Evolutionary conservation across 2,797 vertebrate species (phyloP), one percentile per base, ranked within the genome.

Genomic region (Aplochiton taeniatus): DNA sequence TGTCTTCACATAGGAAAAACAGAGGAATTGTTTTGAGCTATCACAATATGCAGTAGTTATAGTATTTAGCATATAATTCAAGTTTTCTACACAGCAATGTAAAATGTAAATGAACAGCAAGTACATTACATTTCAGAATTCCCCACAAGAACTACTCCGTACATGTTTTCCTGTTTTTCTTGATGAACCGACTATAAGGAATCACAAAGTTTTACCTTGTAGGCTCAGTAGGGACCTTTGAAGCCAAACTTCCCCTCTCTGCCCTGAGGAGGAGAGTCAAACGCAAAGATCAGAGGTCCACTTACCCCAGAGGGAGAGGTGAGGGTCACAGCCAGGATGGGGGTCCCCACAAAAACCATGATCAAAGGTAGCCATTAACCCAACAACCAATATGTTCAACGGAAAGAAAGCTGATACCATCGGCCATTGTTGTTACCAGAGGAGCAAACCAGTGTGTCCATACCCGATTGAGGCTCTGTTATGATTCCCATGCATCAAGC

Each of bases 241-340:
- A 80, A 81, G 87, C 88, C 88, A 88, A 83, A 81, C 54, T 79
- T 88, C 83, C 74, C 86, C 81, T 88, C 81, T 90, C 74, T 87
- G 87, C 84, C 89, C 88, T 89, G 81, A 83, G 86, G 85, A 92
- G 85, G 79, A 86, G 84, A 93, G 87, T 90, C 81, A 88, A 87
- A 91, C 71, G 85, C 74, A 85, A 87, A 88, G 76, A 87, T 90
- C 83, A 86, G 87, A 87, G 77, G 81, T 87, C 86, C 84, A 92
- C 91, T 91, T 92, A 93, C 91, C 92, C 88, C 85, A 85, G 75
- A 80, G 85, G 79, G 74, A 51, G 83, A 82, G 81, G 84, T 87
- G 85, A 87, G 81, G 82, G 83, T 85, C 85, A 84, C 86, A 84
- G 85, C 87, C 87, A 80, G 80, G 83, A 86, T 80, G 77, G 82